Evolutionary conservation across 2,888 invertebrate species (phyloP).

Genomic region (Eilema depressum): DNA sequence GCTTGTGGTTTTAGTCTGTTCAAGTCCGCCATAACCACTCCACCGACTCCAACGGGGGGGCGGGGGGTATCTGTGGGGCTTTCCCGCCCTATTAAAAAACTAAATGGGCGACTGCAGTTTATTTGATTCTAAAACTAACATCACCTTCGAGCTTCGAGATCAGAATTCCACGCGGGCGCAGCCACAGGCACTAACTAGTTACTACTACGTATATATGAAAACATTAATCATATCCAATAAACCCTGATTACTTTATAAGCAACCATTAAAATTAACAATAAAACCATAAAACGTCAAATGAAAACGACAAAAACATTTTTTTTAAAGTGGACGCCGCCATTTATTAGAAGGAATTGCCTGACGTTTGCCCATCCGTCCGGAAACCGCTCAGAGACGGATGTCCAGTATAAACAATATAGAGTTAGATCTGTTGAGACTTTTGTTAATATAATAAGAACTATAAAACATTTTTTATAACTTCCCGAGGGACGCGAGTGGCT

Average conservation of each 20-base stretch:
- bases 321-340: conserved; percentile 41
- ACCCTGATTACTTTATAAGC: background rate
- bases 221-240: conserved; percentile 9
- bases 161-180: too few relatives aligned
- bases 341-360: conserved; percentile 42
- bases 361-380: conserved; percentile 48
- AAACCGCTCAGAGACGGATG: conserved; percentile 61
- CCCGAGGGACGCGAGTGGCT: conserved; percentile 48
- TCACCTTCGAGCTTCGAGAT: too few relatives aligned
- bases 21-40: too few relatives aligned
- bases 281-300: conserved; percentile 21
- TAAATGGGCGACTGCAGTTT: too few relatives aligned
- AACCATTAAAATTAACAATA: conserved; percentile 17
- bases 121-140: too few relatives aligned
- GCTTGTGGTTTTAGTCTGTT: too few relatives aligned
- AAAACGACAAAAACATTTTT: conserved; percentile 16
- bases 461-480: conserved; percentile 60
- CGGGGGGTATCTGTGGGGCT: too few relatives aligned
- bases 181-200: background rate
- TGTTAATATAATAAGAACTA: conserved; percentile 53
- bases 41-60: too few relatives aligned
- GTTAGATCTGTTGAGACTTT: conserved; percentile 47
- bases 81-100: too few relatives aligned
- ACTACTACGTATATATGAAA: background rate
- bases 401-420: conserved; percentile 65